Evolutionary conservation across 1,140 invertebrate species (phyloP).

Genomic region (Scylla paramamosain): DNA sequence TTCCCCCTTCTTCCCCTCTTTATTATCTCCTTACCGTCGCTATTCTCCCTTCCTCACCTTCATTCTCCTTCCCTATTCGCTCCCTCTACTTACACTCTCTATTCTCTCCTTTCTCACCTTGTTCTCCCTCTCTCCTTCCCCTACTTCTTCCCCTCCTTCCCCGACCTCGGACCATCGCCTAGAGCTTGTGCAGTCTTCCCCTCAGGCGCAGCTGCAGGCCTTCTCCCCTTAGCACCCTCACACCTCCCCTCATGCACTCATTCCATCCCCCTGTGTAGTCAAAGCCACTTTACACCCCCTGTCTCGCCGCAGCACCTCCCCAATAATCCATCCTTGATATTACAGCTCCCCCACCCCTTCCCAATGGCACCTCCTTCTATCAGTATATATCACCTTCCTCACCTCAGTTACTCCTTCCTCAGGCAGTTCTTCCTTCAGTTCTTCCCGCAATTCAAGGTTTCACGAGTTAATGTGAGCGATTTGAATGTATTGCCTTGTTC

Average conservation of each 20-base stretch:
- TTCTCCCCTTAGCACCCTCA: neutral
- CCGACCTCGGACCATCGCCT: slow-evolving; percentile 6
- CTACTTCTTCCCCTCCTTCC: neutral
- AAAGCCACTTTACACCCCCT: neutral
- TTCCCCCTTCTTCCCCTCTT: too few species aligned
- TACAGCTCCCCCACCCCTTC: neutral
- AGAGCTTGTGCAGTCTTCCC: neutral
- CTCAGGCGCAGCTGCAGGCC: neutral
- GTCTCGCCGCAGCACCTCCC: neutral
- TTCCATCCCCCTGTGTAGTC: neutral
- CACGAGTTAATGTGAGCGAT: neutral
- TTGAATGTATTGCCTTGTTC: neutral
- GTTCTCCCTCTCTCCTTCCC: too few species aligned
- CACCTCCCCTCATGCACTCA: too few species aligned
- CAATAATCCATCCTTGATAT: neutral
- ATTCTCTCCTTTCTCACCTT: too few species aligned
- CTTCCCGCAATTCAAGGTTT: neutral
- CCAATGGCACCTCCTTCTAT: neutral
- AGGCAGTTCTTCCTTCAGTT: neutral
- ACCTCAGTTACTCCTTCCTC: neutral
- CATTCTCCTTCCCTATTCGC: too few species aligned
- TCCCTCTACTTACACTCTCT: too few species aligned
- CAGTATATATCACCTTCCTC: neutral
- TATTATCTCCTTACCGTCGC: too few species aligned
- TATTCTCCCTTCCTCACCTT: too few species aligned